Evolutionary conservation across 2,888 invertebrate species (phyloP).

Genomic region (Elysia crispata): DNA sequence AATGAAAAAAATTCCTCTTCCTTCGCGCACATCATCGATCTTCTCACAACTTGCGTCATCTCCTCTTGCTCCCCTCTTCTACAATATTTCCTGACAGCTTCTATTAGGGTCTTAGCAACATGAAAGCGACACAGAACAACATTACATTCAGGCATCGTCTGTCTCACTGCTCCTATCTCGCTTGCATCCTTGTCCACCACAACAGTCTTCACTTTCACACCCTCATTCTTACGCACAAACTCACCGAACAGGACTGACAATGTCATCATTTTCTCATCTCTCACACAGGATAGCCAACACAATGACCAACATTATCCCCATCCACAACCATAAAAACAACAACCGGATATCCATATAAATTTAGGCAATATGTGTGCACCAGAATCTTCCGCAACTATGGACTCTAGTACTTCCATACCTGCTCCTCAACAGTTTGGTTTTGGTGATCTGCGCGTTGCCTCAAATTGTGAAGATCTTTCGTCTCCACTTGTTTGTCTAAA

Average conservation of each 20-base stretch:
- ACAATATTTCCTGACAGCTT: neutral
- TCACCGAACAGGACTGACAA: neutral
- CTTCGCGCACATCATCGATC: neutral
- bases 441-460: neutral
- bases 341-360: neutral
- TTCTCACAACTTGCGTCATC: neutral
- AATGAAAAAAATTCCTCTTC: neutral
- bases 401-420: neutral
- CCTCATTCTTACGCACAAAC: constrained; percentile 12
- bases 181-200: constrained; percentile 7
- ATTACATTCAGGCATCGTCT: constrained; percentile 7
- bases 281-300: constrained; percentile 6
- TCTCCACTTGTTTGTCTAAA: neutral
- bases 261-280: constrained; percentile 11
- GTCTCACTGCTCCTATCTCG: constrained; percentile 3
- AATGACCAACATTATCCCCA: constrained; percentile 9
- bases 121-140: neutral
- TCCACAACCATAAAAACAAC: constrained; percentile 4
- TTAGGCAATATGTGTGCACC: neutral
- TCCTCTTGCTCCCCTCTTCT: neutral
- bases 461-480: neutral
- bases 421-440: neutral
- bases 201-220: constrained; percentile 9
- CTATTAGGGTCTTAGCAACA: neutral
- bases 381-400: neutral